Percentiles rank a stretch among this genome's conserved stretches.
Evolutionary conservation across 2,113 vertebrate species (phyloP).

Genomic region (Nyctibius bracteatus): DNA sequence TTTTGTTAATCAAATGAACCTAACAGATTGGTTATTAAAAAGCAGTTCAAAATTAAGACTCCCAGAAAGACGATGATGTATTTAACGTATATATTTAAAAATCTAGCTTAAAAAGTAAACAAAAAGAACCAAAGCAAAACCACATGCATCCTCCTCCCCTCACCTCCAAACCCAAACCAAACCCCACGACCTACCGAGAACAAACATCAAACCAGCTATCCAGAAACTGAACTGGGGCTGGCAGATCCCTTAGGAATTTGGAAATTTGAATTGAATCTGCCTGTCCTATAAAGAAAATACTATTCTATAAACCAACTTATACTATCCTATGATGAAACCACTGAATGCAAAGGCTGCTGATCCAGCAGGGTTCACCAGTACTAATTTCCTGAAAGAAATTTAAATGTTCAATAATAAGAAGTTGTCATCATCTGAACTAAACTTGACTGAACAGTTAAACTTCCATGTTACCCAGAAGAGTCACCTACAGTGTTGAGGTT

Average conservation of each 20-base stretch:
- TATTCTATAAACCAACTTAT: not conserved
- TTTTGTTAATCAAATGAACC: not conserved
- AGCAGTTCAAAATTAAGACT: not conserved
- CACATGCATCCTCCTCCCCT: not conserved
- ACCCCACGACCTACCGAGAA: not conserved
- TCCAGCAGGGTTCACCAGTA: not conserved
- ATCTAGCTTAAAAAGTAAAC: rapidly evolving
- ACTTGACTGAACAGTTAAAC: not conserved
- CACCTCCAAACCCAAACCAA: not conserved
- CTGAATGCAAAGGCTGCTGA: not conserved
- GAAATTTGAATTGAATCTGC: not conserved
- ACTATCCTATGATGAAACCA: not conserved
- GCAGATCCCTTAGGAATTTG: not conserved
- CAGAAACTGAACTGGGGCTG: not conserved
- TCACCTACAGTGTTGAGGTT: not conserved
- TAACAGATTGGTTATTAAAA: not conserved
- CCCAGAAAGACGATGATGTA: not conserved
- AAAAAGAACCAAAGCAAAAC: rapidly evolving
- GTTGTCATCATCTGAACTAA: not conserved
- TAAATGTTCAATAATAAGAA: not conserved
- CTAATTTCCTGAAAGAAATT: not conserved
- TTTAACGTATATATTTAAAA: not conserved
- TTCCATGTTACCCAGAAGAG: not conserved
- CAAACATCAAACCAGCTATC: not conserved
- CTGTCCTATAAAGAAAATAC: not conserved